These are phyloP conservation scores for Ptychobarbus kaznakovi DNA, from an alignment of 2,797 vertebrate species.

Conservation along the genomic window DNA sequence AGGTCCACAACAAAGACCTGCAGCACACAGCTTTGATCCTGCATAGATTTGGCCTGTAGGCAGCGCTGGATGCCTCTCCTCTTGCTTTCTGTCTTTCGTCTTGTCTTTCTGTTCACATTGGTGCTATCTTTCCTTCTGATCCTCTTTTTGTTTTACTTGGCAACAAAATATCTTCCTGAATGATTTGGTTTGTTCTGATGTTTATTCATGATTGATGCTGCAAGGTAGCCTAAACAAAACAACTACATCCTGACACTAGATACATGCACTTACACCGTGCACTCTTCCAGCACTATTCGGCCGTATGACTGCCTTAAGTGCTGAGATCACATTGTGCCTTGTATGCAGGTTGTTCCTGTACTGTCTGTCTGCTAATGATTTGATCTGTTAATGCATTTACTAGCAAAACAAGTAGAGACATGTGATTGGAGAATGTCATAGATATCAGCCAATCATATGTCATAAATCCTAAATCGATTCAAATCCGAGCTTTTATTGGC, in stretches of 20 bases:
- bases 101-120: constrained; percentile 14
- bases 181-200: constrained; percentile 28
- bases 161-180: constrained; percentile 16
- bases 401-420: not conserved
- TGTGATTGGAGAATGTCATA: not conserved
- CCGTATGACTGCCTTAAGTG: constrained; percentile 5
- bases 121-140: not conserved
- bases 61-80: not conserved
- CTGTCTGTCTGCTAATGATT: constrained; percentile 25
- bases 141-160: not conserved
- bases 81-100: not conserved
- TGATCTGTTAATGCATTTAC: constrained; percentile 27
- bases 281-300: not conserved
- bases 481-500: not conserved
- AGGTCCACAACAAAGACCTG: constrained; percentile 1
- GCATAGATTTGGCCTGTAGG: constrained; percentile 27
- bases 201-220: constrained; percentile 28
- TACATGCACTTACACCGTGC: constrained; percentile 23
- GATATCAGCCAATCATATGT: not conserved
- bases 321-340: constrained; percentile 37
- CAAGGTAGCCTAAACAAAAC: constrained; percentile 36
- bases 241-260: constrained; percentile 41
- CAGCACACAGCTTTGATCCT: constrained; percentile 15
- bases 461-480: not conserved
- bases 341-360: constrained; percentile 16